A percentile compares a stretch with the other conserved stretches of the same genome.
phyloP scores from a whole-genome alignment of 2,888 invertebrate genomes.

The Melipona bicolor region DNA sequence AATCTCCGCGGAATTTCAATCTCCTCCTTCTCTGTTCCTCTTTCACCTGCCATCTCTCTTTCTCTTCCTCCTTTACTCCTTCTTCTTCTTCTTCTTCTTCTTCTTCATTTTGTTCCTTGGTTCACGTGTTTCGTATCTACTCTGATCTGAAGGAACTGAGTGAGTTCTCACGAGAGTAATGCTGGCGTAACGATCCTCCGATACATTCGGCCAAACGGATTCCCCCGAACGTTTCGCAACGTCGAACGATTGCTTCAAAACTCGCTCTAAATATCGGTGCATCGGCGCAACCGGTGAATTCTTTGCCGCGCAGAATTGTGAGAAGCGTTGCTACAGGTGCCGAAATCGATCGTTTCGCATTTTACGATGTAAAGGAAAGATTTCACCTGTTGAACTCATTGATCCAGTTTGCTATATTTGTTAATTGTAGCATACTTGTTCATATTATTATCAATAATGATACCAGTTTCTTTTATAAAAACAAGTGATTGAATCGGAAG shows the following conservation, averaged over 20 bases:
- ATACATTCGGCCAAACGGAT: conserved; percentile 28
- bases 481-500: too few relatives aligned
- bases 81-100: background rate
- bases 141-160: conserved; percentile 20
- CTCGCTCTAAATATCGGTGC: conserved; percentile 49
- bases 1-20: conserved; percentile 30
- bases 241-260: conserved; percentile 37
- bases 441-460: too few relatives aligned
- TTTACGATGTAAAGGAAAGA: background rate
- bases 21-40: background rate
- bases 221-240: conserved; percentile 40
- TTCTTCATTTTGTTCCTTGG: background rate
- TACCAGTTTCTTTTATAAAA: too few relatives aligned
- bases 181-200: conserved; percentile 52
- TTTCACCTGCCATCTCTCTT: background rate
- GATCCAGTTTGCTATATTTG: too few relatives aligned
- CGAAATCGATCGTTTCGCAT: background rate
- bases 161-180: conserved; percentile 56
- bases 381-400: too few relatives aligned
- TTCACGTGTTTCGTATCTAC: background rate
- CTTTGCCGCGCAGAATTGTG: background rate
- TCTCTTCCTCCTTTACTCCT: background rate
- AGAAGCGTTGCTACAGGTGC: background rate
- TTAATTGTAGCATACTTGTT: too few relatives aligned
- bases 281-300: background rate